phyloP scores from a whole-genome alignment of 1,140 invertebrate genomes.

The Bemisia tabaci region DNA sequence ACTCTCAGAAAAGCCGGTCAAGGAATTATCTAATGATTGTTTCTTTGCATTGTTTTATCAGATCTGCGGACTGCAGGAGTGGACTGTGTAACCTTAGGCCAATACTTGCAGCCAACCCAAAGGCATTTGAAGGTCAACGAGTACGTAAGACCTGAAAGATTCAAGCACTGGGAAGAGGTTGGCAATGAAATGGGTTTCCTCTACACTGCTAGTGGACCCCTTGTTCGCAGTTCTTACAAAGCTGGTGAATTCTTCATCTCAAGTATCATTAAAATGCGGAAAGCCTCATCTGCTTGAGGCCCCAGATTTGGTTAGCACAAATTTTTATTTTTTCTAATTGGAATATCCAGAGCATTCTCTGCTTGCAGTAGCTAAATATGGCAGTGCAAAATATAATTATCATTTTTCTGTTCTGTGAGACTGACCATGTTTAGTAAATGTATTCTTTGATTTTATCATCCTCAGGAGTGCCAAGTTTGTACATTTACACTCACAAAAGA shows the following conservation, averaged over 20 bases:
- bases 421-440: too few species aligned
- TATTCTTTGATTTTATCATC: too few species aligned
- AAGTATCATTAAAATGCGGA: conserved; percentile 45
- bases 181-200: conserved; percentile 84
- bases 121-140: conserved; percentile 88
- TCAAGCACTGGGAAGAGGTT: conserved; percentile 73
- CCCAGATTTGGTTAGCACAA: not conserved
- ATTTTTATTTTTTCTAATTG: too few species aligned
- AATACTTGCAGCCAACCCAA: conserved; percentile 99
- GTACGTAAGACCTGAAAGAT: conserved; percentile 94
- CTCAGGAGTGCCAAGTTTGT: too few species aligned
- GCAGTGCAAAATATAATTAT: too few species aligned
- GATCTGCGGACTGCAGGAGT: conserved; percentile 68
- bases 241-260: conserved; percentile 87
- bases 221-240: conserved; percentile 94
- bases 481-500: too few species aligned
- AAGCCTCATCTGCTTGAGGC: not conserved
- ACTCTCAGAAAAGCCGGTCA: too few species aligned
- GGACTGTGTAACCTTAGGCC: conserved; percentile 92
- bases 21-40: too few species aligned
- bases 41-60: too few species aligned
- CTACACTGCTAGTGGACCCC: conserved; percentile 93
- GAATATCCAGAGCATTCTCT: too few species aligned
- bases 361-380: too few species aligned
- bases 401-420: too few species aligned